Evolutionary conservation across 2,113 vertebrate species (phyloP).

Genomic region (Synodontis membranacea): DNA sequence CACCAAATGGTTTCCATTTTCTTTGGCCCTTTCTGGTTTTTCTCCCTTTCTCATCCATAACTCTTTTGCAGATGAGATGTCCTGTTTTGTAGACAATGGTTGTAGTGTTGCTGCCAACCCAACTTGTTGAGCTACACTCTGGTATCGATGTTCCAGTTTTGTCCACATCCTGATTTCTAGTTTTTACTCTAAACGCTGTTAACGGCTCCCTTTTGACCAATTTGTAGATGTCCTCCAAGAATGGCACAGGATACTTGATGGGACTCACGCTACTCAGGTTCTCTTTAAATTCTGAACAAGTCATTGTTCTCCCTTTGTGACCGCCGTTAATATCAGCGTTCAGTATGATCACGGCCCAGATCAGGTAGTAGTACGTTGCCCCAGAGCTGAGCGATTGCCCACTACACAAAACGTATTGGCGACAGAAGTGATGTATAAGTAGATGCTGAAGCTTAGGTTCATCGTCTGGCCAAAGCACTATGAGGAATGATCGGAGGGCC

Average conservation of each 20-base stretch:
- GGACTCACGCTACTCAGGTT: not conserved
- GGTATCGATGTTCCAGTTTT: not conserved
- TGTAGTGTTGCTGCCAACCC: not conserved
- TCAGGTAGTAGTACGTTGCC: not conserved
- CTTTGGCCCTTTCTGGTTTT: not conserved
- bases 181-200: not conserved
- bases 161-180: not conserved
- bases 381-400: not conserved
- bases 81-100: not conserved
- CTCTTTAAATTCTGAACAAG: not conserved
- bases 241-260: too few species aligned
- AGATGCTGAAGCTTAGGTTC: not conserved
- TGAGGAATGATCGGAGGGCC: not conserved
- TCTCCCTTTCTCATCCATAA: not conserved
- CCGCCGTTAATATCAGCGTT: not conserved
- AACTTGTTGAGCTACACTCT: not conserved
- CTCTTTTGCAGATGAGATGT: slow-evolving; percentile 2
- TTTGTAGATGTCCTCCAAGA: not conserved
- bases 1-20: not conserved
- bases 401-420: not conserved
- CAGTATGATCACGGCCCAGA: not conserved
- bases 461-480: not conserved
- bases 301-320: slow-evolving; percentile 1
- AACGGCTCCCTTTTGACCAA: not conserved
- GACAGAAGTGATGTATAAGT: not conserved